Evolutionary conservation across 2,888 invertebrate genomes (phyloP).

Genomic region (Temnothorax unifasciatus): DNA sequence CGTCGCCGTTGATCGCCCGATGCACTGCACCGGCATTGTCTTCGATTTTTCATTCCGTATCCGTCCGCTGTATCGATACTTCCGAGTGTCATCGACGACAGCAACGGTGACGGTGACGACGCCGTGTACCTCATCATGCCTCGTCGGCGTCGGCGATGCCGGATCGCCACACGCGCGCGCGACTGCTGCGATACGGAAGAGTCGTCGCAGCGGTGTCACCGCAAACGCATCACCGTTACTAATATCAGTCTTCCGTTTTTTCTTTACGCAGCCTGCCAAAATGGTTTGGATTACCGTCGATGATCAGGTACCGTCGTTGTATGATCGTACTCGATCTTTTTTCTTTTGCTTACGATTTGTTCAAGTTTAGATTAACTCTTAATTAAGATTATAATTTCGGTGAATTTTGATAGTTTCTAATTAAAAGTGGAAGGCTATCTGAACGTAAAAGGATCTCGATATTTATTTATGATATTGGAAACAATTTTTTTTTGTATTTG

Average conservation of each 20-base stretch:
- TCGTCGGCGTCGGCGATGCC: constrained; percentile 25
- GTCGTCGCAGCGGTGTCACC: constrained; percentile 44
- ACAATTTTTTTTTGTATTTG: neutral
- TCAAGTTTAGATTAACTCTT: constrained; percentile 39
- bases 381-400: constrained; percentile 17
- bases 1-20: constrained; percentile 39
- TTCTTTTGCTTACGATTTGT: neutral
- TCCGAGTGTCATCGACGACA: constrained; percentile 38
- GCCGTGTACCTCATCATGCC: constrained; percentile 13
- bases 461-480: neutral
- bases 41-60: constrained; percentile 53
- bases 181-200: constrained; percentile 50
- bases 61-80: constrained; percentile 51
- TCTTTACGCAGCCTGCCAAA: constrained; percentile 85
- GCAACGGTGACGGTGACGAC: constrained; percentile 40
- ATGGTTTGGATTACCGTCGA: constrained; percentile 86
- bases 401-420: neutral
- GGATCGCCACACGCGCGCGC: constrained; percentile 20
- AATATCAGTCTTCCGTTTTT: constrained; percentile 84
- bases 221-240: constrained; percentile 67
- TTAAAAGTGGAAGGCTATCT: neutral
- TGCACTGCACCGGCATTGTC: constrained; percentile 8
- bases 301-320: constrained; percentile 82
- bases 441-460: neutral
- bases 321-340: constrained; percentile 10